Base-by-base conservation (phyloP, 2,888 invertebrate species). In the Empis stercorea region DNA sequence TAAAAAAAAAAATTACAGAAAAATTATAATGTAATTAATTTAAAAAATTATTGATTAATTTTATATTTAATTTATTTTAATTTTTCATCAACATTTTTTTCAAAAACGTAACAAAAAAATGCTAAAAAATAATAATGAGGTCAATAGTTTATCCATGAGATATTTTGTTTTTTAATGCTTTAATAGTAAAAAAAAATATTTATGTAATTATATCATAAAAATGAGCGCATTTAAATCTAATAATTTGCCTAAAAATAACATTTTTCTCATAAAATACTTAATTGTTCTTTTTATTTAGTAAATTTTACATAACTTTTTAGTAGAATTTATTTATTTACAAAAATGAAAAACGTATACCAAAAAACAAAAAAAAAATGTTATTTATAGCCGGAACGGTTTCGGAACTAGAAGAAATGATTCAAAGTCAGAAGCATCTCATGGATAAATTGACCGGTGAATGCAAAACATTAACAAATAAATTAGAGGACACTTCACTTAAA, bases 381-480 rank as follows among this genome's bases (percentile, higher is more conserved):
- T 69, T 78, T 80, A 73, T 82, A 87, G 87, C 81, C 78, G 82
- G 84, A 75, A 87, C 86, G 68, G 87, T 88, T 73, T 81, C 81
- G 75, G 87, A 85, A 75, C 81, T 89, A 75, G 88, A 88, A 78
- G 79, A 81, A 71, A 83, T 87, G 82, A 81, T 89, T 75, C 83
- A 82, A 74, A 85, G 83, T 74, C 88, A 89, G 81, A 87, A 85
- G 79, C 82, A 82, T 79, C 84, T 87, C 80, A 85, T 88, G 83
- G 87, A 87, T 77, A 87, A 84, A 80, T 80, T 89, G 73, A 86
- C 87, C 68, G 78, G 77, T 68, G 87, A 89, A 76, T 88, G 88
- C 78, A 87, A 85, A 76, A 78, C 78, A 73, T 80, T 89, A 73
- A 88, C 88, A 68, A 78, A 82, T 75, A 87, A 85, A 78, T 80